A percentile compares a stretch with the other conserved stretches of the same genome.
Conservation (phyloP, 2,113 vertebrate genomes). For the Aphelocoma coerulescens region DNA sequence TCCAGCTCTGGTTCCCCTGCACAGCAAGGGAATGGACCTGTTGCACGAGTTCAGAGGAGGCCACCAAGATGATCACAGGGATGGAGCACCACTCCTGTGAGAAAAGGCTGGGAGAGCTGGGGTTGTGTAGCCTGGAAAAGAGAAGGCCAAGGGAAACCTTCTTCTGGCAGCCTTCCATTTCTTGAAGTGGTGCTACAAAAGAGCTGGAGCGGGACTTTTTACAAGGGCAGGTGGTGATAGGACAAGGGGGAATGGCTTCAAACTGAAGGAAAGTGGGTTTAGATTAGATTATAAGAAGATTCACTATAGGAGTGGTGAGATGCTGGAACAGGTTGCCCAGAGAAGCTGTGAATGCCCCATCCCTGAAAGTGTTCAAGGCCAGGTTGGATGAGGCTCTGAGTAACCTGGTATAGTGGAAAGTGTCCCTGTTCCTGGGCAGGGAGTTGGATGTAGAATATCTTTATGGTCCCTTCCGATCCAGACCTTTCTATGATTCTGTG, state of each 20-base stretch:
- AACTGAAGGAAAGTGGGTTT: background rate
- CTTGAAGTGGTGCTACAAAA: background rate
- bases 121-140: background rate
- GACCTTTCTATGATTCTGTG: background rate
- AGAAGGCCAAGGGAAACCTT: background rate
- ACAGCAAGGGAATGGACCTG: background rate
- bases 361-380: background rate
- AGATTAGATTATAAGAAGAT: background rate
- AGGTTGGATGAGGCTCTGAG: background rate
- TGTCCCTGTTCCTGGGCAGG: background rate
- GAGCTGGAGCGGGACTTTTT: background rate
- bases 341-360: background rate
- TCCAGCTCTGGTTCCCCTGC: background rate
- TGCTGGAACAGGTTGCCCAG: background rate
- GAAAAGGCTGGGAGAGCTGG: background rate
- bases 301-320: background rate
- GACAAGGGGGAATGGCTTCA: background rate
- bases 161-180: background rate
- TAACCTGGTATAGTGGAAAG: background rate
- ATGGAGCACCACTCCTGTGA: background rate
- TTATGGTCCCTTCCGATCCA: background rate
- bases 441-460: background rate
- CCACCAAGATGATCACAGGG: background rate
- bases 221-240: background rate
- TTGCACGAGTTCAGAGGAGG: background rate